Conservation (phyloP, 1,140 invertebrate species). For the Goniozus legneri region DNA sequence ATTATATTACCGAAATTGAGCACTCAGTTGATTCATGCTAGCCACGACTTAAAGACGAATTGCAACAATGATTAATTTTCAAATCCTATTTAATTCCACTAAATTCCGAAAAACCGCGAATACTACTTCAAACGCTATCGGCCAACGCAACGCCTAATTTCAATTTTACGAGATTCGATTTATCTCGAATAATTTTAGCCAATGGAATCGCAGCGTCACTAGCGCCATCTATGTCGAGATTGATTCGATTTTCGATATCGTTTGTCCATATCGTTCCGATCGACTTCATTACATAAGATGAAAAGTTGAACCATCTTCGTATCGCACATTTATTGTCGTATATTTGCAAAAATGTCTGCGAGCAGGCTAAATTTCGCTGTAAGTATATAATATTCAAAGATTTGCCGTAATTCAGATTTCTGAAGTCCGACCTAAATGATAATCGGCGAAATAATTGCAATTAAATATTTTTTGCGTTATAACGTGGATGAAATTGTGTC, state of each 20-base stretch:
- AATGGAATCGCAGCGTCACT: conserved; percentile 4
- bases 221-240: conserved; percentile 5
- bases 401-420: background rate
- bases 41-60: background rate
- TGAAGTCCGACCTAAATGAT: background rate
- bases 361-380: conserved; percentile 28
- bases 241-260: conserved; percentile 4
- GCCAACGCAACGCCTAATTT: background rate
- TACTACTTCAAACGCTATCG: too few species aligned
- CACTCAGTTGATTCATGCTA: background rate
- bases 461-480: conserved; percentile 1
- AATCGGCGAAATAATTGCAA: background rate
- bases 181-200: conserved; percentile 10
- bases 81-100: too few species aligned
- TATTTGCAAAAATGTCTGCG: conserved; percentile 25
- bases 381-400: conserved; percentile 13
- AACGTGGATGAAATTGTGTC: background rate
- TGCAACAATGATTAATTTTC: too few species aligned
- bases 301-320: background rate
- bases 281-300: background rate
- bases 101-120: too few species aligned
- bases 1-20: background rate
- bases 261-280: background rate
- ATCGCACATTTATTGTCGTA: background rate
- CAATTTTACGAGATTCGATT: background rate